Conservation (phyloP, 2,888 invertebrate species). For the Podabrus alpinus region DNA sequence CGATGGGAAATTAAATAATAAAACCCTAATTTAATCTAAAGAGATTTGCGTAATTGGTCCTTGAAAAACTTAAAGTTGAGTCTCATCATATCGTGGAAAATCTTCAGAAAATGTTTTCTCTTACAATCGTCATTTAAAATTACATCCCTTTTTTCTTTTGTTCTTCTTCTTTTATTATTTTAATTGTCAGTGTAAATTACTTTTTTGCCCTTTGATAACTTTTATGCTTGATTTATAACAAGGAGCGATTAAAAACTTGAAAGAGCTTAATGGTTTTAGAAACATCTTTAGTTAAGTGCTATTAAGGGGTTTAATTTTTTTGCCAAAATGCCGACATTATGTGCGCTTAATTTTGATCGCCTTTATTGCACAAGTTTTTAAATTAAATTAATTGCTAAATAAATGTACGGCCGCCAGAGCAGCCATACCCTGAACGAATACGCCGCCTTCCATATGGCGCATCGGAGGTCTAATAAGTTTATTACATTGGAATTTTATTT, state of each 20-base stretch:
- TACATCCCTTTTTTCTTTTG: neutral
- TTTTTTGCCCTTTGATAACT: neutral
- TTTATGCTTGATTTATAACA: neutral
- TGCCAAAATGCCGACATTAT: neutral
- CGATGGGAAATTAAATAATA: conserved; percentile 14
- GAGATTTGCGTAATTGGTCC: conserved; percentile 18
- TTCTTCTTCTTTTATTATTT: neutral
- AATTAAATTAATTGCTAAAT: neutral
- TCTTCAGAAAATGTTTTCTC: neutral
- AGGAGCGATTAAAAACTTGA: neutral
- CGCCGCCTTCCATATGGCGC: too few species aligned
- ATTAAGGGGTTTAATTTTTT: neutral
- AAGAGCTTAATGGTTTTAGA: neutral
- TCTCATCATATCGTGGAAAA: neutral
- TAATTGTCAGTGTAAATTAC: neutral
- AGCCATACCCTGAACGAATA: too few species aligned
- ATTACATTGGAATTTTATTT: too few species aligned
- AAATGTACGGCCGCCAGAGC: neutral
- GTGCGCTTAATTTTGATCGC: neutral
- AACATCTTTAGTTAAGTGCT: neutral
- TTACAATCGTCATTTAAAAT: neutral
- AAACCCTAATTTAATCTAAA: conserved; percentile 19
- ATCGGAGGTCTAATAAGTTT: too few species aligned
- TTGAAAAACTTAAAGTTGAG: conserved; percentile 13
- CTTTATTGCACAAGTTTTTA: neutral